Percentiles rank a stretch among this genome's conserved stretches.
These are phyloP conservation scores for Chrysaora quinquecirrha DNA, from an alignment of 30 jellyfish, hydroid and myxozoan genomes.

Conservation along the genomic window DNA sequence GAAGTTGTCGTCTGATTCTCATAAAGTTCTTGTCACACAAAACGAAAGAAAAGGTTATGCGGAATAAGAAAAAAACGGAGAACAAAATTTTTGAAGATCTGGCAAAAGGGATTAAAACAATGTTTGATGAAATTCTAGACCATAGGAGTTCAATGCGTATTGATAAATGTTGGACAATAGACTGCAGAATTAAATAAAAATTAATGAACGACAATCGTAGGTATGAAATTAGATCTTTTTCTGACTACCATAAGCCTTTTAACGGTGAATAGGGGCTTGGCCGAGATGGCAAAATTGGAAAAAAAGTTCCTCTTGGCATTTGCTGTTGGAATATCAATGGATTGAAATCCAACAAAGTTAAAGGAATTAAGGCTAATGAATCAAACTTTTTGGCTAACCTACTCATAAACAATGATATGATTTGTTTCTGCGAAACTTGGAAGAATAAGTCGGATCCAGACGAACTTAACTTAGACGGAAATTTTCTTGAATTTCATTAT, in stretches of 20 bases:
- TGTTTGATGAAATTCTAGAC: neutral
- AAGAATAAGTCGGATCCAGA: conserved; percentile 5
- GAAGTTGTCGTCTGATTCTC: conserved; percentile 15
- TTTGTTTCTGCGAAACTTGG: conserved; percentile 54
- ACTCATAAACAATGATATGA: conserved; percentile 1
- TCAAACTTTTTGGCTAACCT: conserved; percentile 3
- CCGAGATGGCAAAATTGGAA: neutral
- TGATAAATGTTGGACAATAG: neutral
- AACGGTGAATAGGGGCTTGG: neutral
- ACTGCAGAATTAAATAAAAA: neutral
- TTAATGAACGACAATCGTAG: neutral
- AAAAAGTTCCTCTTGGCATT: neutral
- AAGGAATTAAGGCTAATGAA: neutral
- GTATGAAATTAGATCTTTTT: neutral
- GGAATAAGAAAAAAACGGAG: neutral
- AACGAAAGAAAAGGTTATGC: conserved; percentile 12
- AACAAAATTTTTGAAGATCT: neutral
- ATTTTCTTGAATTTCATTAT: conserved; percentile 17
- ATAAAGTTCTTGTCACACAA: conserved; percentile 24
- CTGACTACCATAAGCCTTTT: neutral
- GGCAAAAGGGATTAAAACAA: neutral
- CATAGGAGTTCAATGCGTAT: neutral
- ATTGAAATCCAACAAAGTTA: conserved; percentile 14
- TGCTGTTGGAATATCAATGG: conserved; percentile 3
- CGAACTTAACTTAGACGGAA: conserved; percentile 6